phyloP scores from a whole-genome alignment of 2,113 vertebrate species.

The Phyllostomus hastatus region DNA sequence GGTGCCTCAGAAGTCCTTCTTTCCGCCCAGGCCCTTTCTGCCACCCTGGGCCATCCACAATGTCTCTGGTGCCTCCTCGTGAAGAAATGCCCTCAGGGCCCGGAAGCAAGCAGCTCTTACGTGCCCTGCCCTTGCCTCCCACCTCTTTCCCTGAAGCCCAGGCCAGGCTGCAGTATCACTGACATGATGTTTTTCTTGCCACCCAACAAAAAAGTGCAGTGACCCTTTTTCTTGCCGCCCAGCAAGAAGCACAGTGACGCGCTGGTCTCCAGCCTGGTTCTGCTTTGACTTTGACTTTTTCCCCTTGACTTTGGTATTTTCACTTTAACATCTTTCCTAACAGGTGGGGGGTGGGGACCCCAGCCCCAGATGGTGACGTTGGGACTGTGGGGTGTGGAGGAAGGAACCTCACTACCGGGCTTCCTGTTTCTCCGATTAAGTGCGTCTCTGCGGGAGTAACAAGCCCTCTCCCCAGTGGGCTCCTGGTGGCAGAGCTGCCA shows the following conservation, averaged over 20 bases:
- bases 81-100: background rate
- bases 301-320: constrained; percentile 45
- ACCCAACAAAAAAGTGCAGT: background rate
- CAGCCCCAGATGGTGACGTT: constrained; percentile 43
- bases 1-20: background rate
- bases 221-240: background rate
- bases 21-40: background rate
- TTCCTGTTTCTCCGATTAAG: constrained; percentile 62
- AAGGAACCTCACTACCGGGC: constrained; percentile 5
- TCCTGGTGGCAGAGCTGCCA: background rate
- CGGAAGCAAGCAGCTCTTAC: background rate
- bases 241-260: background rate
- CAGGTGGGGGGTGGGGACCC: constrained; percentile 43
- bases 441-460: background rate
- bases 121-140: background rate
- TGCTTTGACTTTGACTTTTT: background rate
- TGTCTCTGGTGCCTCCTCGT: too few relatives aligned
- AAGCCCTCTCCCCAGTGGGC: background rate
- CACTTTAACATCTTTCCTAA: background rate
- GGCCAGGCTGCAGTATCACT: background rate
- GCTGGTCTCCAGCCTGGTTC: background rate
- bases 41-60: background rate
- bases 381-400: constrained; percentile 13
- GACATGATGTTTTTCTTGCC: background rate
- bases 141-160: background rate